Evolutionary conservation across 64 coral and sea anemone species (phyloP), one percentile per base, ranked within the genome.

Genomic region (Pocillopora damicornis): DNA sequence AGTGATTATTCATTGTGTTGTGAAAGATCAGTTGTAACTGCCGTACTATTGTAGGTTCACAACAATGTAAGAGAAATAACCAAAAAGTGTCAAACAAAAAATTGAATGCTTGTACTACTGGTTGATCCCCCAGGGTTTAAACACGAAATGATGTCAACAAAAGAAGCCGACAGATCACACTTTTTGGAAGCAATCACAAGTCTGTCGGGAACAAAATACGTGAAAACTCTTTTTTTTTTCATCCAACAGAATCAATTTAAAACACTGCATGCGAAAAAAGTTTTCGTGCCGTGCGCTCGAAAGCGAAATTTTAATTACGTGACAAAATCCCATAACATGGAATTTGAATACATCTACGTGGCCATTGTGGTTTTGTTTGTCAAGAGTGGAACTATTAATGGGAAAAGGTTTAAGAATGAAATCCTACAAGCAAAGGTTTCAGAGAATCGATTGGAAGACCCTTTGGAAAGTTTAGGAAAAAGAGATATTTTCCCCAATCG

Each of bases 281-380:
- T 72, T 85, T 71, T 85, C 65, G 36, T 45, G 45, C 2, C 37
- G 81, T 42, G n/a, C 81, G 81, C 23, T 20, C 36, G 5, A 85
- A 85, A 12, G 45, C 81, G 12, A 73, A 82, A 58, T 85, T 85
- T 58, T 72, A 85, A 85, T 85, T 85, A 85, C 81, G 81, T 85
- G 81, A 85, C 64, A 85, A 11, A n/a, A 71, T 10, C 42, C 65
- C 17, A n/a, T 7, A 56, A 35, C 81, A 58, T n/a, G 81, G 63
- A 73, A 67, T 67, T 85, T 58, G 42, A 71, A 85, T 85, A 12
- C 81, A 72, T 35, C 63, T 85, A 73, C 81, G 81, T 85, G 81
- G 63, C 81, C 58, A 57, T 85, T 85, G 81, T 85, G 81, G 81
- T 85, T 83, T 85, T 85, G 81, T 72, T 85, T 85, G 65, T 71